Conservation (phyloP, 2,888 invertebrate genomes). For the Noctua pronuba region DNA sequence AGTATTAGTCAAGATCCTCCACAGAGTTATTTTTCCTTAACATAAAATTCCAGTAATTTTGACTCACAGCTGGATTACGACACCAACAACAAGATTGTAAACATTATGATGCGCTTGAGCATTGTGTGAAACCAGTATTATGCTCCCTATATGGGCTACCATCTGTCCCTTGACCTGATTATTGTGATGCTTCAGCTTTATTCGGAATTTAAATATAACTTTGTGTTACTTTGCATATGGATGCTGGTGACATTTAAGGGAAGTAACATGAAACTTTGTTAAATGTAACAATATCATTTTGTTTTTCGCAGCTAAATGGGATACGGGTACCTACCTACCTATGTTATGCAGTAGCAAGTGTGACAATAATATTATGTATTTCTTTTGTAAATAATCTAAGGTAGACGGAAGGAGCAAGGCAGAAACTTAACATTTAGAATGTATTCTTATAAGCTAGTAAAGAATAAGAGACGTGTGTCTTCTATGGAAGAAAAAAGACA, state of each 20-base stretch:
- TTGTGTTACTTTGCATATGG: background rate
- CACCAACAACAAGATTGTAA: constrained; percentile 45
- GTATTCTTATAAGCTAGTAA: background rate
- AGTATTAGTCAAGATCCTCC: constrained; percentile 1
- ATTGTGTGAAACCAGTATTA: constrained; percentile 60
- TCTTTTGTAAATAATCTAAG: background rate
- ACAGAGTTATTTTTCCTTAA: constrained; percentile 51
- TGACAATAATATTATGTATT: background rate
- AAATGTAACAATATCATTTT: background rate
- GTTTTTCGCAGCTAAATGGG: background rate
- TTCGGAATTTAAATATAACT: constrained; percentile 6
- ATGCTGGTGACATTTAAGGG: background rate
- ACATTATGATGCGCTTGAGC: constrained; percentile 53
- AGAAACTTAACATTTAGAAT: background rate
- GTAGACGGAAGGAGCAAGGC: background rate
- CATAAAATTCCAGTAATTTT: constrained; percentile 51
- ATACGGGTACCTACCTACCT: background rate
- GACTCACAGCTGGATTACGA: constrained; percentile 52
- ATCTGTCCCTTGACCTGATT: constrained; percentile 68
- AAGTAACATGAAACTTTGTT: background rate
- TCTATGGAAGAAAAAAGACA: background rate
- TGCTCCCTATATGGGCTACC: constrained; percentile 63
- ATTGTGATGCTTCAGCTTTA: constrained; percentile 15
- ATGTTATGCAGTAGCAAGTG: background rate
- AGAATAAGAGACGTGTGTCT: background rate